Conservation (phyloP, 2,888 invertebrate genomes). For the Dynastes hyllus region DNA sequence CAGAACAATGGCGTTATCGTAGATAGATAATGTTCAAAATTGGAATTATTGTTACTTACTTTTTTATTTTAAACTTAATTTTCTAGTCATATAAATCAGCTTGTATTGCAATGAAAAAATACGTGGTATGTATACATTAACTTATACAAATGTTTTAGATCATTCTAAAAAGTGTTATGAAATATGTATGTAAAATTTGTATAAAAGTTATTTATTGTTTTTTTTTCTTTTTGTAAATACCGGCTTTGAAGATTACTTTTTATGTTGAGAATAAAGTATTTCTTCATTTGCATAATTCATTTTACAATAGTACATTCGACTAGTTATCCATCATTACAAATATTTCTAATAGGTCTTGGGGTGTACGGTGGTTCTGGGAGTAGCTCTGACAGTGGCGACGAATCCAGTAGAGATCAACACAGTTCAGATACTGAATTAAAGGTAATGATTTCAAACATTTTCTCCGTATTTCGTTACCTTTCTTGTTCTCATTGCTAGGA, state of each 20-base stretch:
- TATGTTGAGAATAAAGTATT: background rate
- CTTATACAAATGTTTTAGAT: background rate
- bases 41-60: no score
- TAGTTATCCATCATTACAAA: conserved; percentile 11
- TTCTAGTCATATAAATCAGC: no score
- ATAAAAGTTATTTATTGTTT: background rate
- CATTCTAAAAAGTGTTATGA: background rate
- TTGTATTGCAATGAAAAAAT: no score
- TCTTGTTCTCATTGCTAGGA: conserved; percentile 60
- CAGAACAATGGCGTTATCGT: no score
- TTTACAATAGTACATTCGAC: background rate
- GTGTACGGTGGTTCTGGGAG: conserved; percentile 84
- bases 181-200: no score
- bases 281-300: background rate
- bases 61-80: no score
- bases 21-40: no score
- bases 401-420: conserved; percentile 60
- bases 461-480: background rate
- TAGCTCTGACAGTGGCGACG: conserved; percentile 73
- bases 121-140: no score
- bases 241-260: background rate
- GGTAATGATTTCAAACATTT: conserved; percentile 70
- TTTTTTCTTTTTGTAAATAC: background rate
- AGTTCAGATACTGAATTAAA: conserved; percentile 84
- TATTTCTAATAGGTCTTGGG: conserved; percentile 79